Conservation (phyloP, 1,140 invertebrate genomes). For the Drosophila ogumai region DNA sequence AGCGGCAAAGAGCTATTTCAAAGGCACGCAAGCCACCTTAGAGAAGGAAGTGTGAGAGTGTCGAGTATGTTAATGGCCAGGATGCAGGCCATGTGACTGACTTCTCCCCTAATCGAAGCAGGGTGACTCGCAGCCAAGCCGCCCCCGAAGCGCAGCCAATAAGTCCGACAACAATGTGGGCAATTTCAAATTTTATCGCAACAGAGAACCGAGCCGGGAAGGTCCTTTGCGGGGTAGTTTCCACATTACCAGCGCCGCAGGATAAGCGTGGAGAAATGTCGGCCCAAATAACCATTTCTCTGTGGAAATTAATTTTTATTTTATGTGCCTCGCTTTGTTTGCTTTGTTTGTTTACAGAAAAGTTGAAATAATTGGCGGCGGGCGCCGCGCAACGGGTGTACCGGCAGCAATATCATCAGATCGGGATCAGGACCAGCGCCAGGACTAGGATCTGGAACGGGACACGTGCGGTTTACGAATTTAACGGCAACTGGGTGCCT, state of each 20-base stretch:
- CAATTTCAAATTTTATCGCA: conserved; percentile 67
- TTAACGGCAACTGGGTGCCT: conserved; percentile 19
- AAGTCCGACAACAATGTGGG: conserved; percentile 61
- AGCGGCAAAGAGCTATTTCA: conserved; percentile 39
- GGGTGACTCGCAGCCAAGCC: conserved; percentile 25
- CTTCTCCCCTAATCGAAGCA: conserved; percentile 32
- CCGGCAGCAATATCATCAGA: conserved; percentile 18
- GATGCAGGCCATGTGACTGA: conserved; percentile 71
- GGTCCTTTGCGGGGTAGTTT: conserved; percentile 61
- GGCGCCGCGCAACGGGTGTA: conserved; percentile 43
- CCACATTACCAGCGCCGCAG: conserved; percentile 24
- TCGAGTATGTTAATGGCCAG: conserved; percentile 71
- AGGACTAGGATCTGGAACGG: conserved; percentile 17
- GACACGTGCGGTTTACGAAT: conserved; percentile 32
- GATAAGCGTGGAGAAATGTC: conserved; percentile 56
- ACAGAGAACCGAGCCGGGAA: background rate
- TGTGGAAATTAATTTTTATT: conserved; percentile 82
- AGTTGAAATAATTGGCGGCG: conserved; percentile 73
- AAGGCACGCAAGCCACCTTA: conserved; percentile 61
- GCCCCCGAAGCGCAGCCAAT: conserved; percentile 65
- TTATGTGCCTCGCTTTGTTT: conserved; percentile 65
- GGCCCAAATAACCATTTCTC: conserved; percentile 74
- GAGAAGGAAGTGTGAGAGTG: conserved; percentile 52
- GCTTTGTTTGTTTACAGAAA: conserved; percentile 70
- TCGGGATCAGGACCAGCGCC: conserved; percentile 5